Evolutionary conservation across 2,797 vertebrate genomes (phyloP).

Genomic region (Gallirallus australis): DNA sequence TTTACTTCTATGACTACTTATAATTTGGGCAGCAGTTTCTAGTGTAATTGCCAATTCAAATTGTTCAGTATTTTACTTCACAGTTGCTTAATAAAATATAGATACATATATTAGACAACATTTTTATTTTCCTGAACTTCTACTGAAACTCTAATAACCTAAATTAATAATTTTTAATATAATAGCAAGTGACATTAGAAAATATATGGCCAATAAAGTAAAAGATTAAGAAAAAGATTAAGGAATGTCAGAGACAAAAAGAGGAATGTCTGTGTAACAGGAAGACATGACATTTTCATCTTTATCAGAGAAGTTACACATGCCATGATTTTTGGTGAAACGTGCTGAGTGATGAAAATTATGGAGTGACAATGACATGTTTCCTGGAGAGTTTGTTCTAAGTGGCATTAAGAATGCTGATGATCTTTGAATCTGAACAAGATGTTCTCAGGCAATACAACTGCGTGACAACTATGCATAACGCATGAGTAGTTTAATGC

Average conservation of each 20-base stretch:
- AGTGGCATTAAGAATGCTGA: not conserved
- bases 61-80: not conserved
- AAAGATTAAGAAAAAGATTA: not conserved
- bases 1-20: not conserved
- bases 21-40: not conserved
- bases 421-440: conserved; percentile 7
- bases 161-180: not conserved
- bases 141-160: not conserved
- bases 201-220: not conserved
- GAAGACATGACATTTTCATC: conserved; percentile 22
- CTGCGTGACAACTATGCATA: not conserved
- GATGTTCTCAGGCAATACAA: not conserved
- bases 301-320: not conserved
- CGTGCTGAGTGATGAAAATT: conserved; percentile 23
- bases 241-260: conserved; percentile 21
- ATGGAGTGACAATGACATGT: not conserved
- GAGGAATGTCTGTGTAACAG: not conserved
- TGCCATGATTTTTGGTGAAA: conserved; percentile 45
- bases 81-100: not conserved
- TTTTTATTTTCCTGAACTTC: not conserved
- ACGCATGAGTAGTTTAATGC: not conserved
- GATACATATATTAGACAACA: not conserved
- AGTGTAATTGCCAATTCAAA: not conserved
- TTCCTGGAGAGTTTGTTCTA: not conserved
- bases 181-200: not conserved